Evolutionary conservation across 2,113 vertebrate genomes (phyloP).

Genomic region (Ovibos moschatus): DNA sequence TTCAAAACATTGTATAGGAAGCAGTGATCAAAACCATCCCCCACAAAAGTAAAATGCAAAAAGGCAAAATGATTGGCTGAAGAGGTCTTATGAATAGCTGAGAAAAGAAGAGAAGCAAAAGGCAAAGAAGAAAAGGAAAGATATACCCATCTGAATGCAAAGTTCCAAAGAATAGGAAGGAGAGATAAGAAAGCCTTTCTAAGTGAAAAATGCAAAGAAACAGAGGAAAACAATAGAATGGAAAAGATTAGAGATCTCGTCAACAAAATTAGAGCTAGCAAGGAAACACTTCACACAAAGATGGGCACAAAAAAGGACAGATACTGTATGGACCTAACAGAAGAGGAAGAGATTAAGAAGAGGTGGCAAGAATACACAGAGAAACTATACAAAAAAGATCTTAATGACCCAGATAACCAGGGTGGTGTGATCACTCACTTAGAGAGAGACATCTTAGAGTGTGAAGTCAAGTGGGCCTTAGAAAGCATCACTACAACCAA

Average conservation of each 20-base stretch:
- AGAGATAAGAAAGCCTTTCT: background rate
- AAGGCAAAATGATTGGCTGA: background rate
- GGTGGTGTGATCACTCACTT: background rate
- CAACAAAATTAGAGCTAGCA: background rate
- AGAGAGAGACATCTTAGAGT: background rate
- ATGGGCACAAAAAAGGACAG: background rate
- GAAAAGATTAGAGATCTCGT: background rate
- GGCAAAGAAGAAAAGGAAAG: background rate
- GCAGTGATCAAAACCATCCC: background rate
- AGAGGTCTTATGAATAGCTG: background rate
- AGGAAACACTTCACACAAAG: background rate
- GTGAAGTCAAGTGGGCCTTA: background rate
- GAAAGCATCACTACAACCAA: background rate
- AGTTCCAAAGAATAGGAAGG: background rate
- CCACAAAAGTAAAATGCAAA: background rate
- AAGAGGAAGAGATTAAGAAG: background rate
- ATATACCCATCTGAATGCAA: background rate
- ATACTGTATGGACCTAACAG: background rate
- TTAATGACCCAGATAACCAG: background rate
- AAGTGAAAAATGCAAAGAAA: background rate
- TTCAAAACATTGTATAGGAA: background rate
- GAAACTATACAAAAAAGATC: background rate
- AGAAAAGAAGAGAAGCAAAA: background rate
- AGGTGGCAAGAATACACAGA: background rate
- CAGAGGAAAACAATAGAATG: background rate